These are phyloP conservation scores for Diplosoma virens DNA, from an alignment of 23 tunicate species.

Conservation along the genomic window DNA sequence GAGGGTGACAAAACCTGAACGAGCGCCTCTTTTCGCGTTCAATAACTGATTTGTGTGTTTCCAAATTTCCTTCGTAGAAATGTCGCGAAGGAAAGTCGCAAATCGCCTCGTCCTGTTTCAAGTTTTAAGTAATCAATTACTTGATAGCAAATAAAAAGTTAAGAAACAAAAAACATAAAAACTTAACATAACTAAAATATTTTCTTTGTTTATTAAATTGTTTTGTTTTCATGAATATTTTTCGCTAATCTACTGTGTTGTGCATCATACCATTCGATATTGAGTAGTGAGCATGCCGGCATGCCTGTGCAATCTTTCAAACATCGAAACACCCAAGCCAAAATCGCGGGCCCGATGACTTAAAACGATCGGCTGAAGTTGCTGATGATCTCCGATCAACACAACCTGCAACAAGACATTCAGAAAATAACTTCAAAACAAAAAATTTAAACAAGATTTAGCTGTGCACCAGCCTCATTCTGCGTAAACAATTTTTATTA, in stretches of 20 bases:
- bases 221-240: no score
- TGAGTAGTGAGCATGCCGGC: slow-evolving; percentile 72
- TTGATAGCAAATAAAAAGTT: no score
- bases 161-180: no score
- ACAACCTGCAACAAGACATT: slow-evolving; percentile 50
- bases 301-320: slow-evolving; percentile 14
- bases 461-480: no score
- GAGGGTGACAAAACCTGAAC: slow-evolving; percentile 2
- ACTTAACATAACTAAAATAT: no score
- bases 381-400: slow-evolving; percentile 83
- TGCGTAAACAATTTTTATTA: no score
- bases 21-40: slow-evolving; percentile 1
- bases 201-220: no score
- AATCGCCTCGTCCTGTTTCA: slow-evolving; percentile 51
- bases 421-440: no score
- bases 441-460: no score
- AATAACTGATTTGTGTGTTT: slow-evolving; percentile 26
- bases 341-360: slow-evolving; percentile 39
- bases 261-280: slow-evolving; percentile 73
- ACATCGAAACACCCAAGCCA: slow-evolving; percentile 62
- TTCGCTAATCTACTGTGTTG: no score
- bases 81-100: slow-evolving; percentile 60
- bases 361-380: slow-evolving; percentile 59
- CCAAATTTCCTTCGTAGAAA: slow-evolving; percentile 46
- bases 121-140: no score